Conservation (phyloP, 2,797 vertebrate species). For the Telmatherina bonti region DNA sequence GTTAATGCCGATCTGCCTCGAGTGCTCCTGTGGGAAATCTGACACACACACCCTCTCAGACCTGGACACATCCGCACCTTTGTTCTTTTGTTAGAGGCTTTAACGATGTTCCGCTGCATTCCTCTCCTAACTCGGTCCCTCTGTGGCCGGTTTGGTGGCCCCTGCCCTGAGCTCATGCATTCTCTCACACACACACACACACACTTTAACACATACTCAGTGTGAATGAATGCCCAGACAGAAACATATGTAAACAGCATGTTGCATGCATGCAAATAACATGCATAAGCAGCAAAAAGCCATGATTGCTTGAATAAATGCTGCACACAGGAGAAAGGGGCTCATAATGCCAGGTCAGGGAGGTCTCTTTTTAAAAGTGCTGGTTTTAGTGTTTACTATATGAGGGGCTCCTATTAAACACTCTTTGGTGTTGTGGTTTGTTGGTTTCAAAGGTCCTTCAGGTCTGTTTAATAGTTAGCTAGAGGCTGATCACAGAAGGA, state of each 20-base stretch:
- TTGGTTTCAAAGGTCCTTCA: conserved; percentile 51
- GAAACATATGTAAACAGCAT: not conserved
- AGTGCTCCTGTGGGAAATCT: conserved; percentile 54
- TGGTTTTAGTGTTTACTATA: conserved; percentile 70
- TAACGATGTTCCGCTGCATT: conserved; percentile 88
- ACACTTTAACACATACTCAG: too few relatives aligned
- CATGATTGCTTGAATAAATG: fast-evolving
- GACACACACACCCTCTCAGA: conserved; percentile 33
- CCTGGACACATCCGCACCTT: conserved; percentile 80
- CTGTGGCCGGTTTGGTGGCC: conserved; percentile 79
- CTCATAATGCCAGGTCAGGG: conserved; percentile 40
- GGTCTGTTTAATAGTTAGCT: conserved; percentile 41
- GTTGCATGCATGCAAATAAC: not conserved
- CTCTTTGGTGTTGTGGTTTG: conserved; percentile 65
- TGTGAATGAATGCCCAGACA: not conserved
- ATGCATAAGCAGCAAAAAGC: not conserved
- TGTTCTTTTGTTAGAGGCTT: conserved; percentile 86
- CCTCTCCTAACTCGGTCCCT: conserved; percentile 83
- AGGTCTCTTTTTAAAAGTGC: conserved; percentile 66
- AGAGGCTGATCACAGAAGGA: conserved; percentile 27
- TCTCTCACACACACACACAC: conserved; percentile 28
- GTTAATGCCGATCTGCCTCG: conserved; percentile 65
- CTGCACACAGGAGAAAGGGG: conserved; percentile 43
- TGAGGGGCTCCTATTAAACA: conserved; percentile 61
- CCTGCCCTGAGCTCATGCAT: conserved; percentile 40